Evolutionary conservation across 1,140 invertebrate species (phyloP), one percentile per base, ranked within the genome.

Genomic region (Drosophila navojoa): DNA sequence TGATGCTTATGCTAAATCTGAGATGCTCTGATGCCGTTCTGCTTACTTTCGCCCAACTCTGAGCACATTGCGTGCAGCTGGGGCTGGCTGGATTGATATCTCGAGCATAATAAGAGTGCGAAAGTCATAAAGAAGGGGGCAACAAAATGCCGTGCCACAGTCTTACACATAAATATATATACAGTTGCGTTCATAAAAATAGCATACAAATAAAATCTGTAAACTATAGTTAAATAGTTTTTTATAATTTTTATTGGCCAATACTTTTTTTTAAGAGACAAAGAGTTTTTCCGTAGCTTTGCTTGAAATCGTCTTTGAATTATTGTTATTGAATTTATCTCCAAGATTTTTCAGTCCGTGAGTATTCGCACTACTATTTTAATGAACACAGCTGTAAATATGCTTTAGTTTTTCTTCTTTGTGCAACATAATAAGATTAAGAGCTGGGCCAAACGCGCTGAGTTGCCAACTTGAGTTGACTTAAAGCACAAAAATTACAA

Each of bases 401-500:
- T 42, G n/a, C 15, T 38, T 71, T 50, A 29, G 67, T 44, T 15
- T 16, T 16, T 44, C 0, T 44, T 15, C 6, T 76, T 79, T n/a
- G 32, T 16, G 71, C 66, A 82, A 52, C 80, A 77, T 84, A 84
- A 84, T 84, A 79, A 84, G 81, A 84, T 84, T 84, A 84, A 38
- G 11, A 38, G 35, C 4, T 84, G 71, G 67, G 77, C 71, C 76
- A 70, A 68, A 54, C 52, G 52, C 62, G 66, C 72, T 67, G 63
- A 79, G 70, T 82, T 76, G 72, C 62, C 75, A 78, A 81, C 79
- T 86, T 79, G 78, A 73, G 73, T 89, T 77, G 69, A 73, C 77
- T 89, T 79, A 79, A 89, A 80, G 85, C 77, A 89, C 74, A 79
- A 80, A 78, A 75, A 81, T 76, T 76, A 90, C 76, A 81, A 86